Evolutionary conservation across 2,113 vertebrate genomes (phyloP).

Genomic region (Raja brachyura): DNA sequence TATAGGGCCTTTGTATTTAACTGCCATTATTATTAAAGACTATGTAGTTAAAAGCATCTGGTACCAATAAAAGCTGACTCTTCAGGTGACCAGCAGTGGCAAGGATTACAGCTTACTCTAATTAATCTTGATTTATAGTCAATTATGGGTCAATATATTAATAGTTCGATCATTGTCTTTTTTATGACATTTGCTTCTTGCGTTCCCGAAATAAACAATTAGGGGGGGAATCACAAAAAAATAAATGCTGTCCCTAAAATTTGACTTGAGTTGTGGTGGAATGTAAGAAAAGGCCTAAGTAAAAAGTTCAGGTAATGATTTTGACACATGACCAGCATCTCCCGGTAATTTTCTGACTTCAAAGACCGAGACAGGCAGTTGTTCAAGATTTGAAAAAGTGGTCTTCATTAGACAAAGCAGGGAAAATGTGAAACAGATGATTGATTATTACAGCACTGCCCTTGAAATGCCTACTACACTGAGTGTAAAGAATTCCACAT

Average conservation of each 20-base stretch:
- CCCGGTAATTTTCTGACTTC: conserved; percentile 63
- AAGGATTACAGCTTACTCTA: conserved; percentile 37
- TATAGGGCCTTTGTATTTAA: conserved; percentile 27
- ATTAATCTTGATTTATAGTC: conserved; percentile 36
- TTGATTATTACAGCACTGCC: conserved; percentile 43
- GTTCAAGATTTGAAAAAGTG: conserved; percentile 61
- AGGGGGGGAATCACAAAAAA: not conserved
- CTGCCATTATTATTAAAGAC: conserved; percentile 28
- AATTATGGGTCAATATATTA: conserved; percentile 37
- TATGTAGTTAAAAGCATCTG: conserved; percentile 25
- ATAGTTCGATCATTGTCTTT: conserved; percentile 26
- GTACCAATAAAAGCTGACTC: conserved; percentile 32
- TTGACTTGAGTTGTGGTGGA: not conserved
- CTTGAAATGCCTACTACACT: conserved; percentile 35
- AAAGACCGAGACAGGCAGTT: conserved; percentile 62
- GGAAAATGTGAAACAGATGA: conserved; percentile 68
- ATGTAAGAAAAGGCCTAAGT: conserved; percentile 2
- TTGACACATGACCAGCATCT: conserved; percentile 58
- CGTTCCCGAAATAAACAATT: conserved; percentile 4
- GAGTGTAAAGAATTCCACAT: conserved; percentile 28
- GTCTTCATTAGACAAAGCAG: conserved; percentile 62
- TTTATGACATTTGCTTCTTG: conserved; percentile 30
- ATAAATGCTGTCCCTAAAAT: conserved; percentile 3
- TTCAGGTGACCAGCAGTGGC: conserved; percentile 29
- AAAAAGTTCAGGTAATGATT: conserved; percentile 34